Conservation (phyloP, 2,888 invertebrate species). For the Trimorus sp. region DNA sequence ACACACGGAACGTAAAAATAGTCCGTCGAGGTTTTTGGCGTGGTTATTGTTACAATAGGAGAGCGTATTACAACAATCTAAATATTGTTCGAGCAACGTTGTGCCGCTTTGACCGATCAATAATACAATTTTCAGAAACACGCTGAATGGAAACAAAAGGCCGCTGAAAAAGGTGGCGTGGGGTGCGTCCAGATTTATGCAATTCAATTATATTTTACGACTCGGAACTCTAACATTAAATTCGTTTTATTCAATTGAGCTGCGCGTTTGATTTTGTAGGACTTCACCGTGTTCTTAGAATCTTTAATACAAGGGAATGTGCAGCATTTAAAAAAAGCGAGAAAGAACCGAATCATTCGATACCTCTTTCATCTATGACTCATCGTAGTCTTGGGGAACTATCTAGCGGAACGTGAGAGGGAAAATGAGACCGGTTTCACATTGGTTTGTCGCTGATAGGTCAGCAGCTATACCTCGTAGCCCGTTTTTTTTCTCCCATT, state of each 20-base stretch:
- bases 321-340: slow-evolving; percentile 47
- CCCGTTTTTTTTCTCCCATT: slow-evolving; percentile 36
- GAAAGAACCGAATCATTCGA: slow-evolving; percentile 54
- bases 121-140: slow-evolving; percentile 21
- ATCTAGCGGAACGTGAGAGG: slow-evolving; percentile 58
- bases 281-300: slow-evolving; percentile 37
- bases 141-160: slow-evolving; percentile 2
- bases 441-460: slow-evolving; percentile 70
- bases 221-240: slow-evolving; percentile 26
- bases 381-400: slow-evolving; percentile 59
- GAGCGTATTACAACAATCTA: slow-evolving; percentile 11
- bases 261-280: slow-evolving; percentile 37
- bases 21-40: slow-evolving; percentile 2
- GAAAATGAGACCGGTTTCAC: slow-evolving; percentile 68
- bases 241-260: slow-evolving; percentile 28
- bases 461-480: slow-evolving; percentile 63
- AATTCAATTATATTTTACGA: slow-evolving; percentile 51
- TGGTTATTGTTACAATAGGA: slow-evolving; percentile 2
- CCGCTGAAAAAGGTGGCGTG: neutral
- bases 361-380: slow-evolving; percentile 61
- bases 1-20: slow-evolving; percentile 22
- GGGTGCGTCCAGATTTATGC: slow-evolving; percentile 28
- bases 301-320: slow-evolving; percentile 43
- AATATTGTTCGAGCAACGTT: neutral
- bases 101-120: neutral